Evolutionary conservation across 2,113 vertebrate species (phyloP), one percentile per base, ranked within the genome.

Genomic region (Saccopteryx leptura): DNA sequence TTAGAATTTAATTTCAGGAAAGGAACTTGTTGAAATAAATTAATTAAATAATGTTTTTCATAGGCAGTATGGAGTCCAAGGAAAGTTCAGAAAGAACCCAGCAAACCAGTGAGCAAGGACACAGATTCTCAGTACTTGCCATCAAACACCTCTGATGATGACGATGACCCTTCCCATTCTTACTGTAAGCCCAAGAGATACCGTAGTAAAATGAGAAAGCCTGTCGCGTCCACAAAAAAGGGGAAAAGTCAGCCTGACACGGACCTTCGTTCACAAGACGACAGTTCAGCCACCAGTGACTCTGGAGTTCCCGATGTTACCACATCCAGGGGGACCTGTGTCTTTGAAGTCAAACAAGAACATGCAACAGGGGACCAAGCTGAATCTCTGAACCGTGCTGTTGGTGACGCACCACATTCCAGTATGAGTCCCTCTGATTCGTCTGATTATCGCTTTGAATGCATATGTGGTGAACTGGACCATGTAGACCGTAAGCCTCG

Each of bases 401-500:
- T 96, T 82, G 96, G 97, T 95, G 97, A 96, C 0, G 0, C 76
- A 19, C 97, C 97, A 12, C 96, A 90, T 50, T 95, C 97, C 7
- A 98, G 98, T 9, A 80, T 97, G 58, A 98, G 97, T 94, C 99
- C 99, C 0, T 99, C 98, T 97, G 99, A 99, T 96, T 99, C 99
- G 1, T 98, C 99, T 2, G 98, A 99, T 89, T 99, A 99, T 96
- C 99, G 99, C 69, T 99, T 99, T 84, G 99, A 99, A 97, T 99
- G 99, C 92, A 99, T 99, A 94, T 99, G 99, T 94, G 99, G 99
- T 50, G 99, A 99, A 87, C 98, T 99, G 6, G 99, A 99, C 48
- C 94, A 99, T 24, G 78, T 98, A 10, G 99, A 99, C 98, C 98
- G 96, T 93, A 99, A 99, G 97, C 99, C 99, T n/a, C 99, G 99